Base-by-base conservation (phyloP, 2,113 vertebrate genomes). In the Hippocampus abdominalis region DNA sequence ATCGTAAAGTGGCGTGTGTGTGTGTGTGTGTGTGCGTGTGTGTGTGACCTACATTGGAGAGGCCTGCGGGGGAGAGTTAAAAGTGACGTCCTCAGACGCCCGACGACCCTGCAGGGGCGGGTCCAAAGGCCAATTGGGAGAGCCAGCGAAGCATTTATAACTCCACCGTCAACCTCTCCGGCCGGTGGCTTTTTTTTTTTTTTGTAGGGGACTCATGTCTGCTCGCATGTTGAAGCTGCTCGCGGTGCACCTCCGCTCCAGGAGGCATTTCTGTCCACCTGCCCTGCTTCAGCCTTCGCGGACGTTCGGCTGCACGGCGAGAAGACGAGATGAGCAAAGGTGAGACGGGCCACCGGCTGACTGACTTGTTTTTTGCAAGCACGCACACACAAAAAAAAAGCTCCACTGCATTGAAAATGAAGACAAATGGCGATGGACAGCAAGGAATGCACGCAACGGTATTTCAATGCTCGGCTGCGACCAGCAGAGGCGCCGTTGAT, bases 271-370 rank as follows among this genome's bases (percentile, higher is more conserved):
- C 0, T 4, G 64, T 1, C 65, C 75, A 2, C 66, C 69, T 1
- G 42, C 76, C 1, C 64, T 65, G 18, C 39, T 74, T 61, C 70
- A 1, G 40, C n/a, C 84, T 3, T 2, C 77, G 23, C 75, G 89
- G 67, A 78, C 81, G 48, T 66, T 93, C 66, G 69, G 71, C 82
- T 85, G 75, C 68, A 61, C 83, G 0, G 12, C 85, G 21, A 84
- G 72, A 36, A 87, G 62, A 74, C 76, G 48, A 1, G 61, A 81
- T 1, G 77, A 76, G 13, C 65, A 88, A 3, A 85, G 89, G 90
- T 91, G 82, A 89, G 89, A 60, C 18, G 15, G 7, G 9, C 27
- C 7, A 16, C 15, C 56, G 1, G 56, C 39, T 21, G 61, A 42
- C 36, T 62, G 16, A 6, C 32, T 36, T 10, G 3, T 23, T 56